phyloP scores from a whole-genome alignment of 1,140 invertebrate species.

The Gonatopus flavifemur region DNA sequence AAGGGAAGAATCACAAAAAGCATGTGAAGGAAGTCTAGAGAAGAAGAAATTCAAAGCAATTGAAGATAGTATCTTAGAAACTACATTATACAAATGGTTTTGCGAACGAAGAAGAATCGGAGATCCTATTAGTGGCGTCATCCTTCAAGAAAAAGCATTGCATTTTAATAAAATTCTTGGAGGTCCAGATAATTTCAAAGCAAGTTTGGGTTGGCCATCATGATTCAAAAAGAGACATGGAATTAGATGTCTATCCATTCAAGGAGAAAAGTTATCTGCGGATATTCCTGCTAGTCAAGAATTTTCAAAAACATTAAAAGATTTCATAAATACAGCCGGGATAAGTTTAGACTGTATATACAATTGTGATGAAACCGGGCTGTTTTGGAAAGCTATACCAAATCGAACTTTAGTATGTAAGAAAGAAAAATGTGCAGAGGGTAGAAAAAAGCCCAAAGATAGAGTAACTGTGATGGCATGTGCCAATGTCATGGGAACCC shows the following conservation, averaged over 20 bases:
- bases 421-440: slow-evolving; percentile 30
- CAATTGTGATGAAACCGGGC: slow-evolving; percentile 49
- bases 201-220: slow-evolving; percentile 38
- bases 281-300: slow-evolving; percentile 8
- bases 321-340: slow-evolving; percentile 4
- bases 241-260: slow-evolving; percentile 26
- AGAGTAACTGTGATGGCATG: background rate
- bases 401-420: slow-evolving; percentile 24
- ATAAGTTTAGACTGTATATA: slow-evolving; percentile 32
- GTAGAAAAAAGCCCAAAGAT: slow-evolving; percentile 4
- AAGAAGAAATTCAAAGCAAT: no score
- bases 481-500: background rate
- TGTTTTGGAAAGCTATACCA: slow-evolving; percentile 48
- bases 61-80: no score
- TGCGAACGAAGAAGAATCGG: background rate
- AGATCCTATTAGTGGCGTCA: background rate
- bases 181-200: slow-evolving; percentile 26
- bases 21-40: no score
- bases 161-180: background rate
- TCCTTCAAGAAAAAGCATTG: background rate
- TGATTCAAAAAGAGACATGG: slow-evolving; percentile 40
- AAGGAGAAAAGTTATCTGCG: slow-evolving; percentile 19
- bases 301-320: slow-evolving; percentile 7
- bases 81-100: no score
- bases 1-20: no score